Evolutionary conservation across 2,113 vertebrate genomes (phyloP).

Genomic region (Elephantulus edwardii): DNA sequence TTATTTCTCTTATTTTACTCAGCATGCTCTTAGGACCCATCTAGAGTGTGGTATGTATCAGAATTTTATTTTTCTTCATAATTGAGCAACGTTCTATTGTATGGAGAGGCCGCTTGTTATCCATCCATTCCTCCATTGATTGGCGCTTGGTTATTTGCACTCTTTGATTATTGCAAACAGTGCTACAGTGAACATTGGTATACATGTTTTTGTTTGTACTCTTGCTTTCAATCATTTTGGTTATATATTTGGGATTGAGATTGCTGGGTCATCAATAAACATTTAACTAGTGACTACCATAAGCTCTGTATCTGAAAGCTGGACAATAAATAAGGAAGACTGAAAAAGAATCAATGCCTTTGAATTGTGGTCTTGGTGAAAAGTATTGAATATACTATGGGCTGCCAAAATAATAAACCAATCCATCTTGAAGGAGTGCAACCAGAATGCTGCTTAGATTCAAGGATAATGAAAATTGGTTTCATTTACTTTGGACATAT

Average conservation of each 20-base stretch:
- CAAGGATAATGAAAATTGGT: too few relatives aligned
- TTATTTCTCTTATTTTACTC: neutral
- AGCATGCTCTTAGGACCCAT: neutral
- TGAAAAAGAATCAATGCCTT: too few relatives aligned
- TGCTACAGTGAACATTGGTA: neutral
- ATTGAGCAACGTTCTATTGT: neutral
- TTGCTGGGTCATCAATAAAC: neutral
- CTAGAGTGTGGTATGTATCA: neutral
- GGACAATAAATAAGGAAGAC: too few relatives aligned
- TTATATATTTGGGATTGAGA: neutral
- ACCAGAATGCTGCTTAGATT: too few relatives aligned
- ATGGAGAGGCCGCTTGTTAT: neutral
- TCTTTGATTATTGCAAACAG: neutral
- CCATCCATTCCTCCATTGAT: neutral
- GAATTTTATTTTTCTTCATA: neutral
- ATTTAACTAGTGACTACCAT: neutral
- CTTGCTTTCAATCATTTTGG: neutral
- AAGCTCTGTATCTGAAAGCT: too few relatives aligned
- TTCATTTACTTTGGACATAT: too few relatives aligned
- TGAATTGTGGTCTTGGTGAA: too few relatives aligned
- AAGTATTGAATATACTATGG: too few relatives aligned
- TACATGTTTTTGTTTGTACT: neutral
- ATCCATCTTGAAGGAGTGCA: too few relatives aligned
- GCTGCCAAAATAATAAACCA: too few relatives aligned
- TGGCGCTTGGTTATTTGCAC: neutral